Base-by-base conservation (phyloP, 2,888 invertebrate species). In the Latrodectus hesperus region DNA sequence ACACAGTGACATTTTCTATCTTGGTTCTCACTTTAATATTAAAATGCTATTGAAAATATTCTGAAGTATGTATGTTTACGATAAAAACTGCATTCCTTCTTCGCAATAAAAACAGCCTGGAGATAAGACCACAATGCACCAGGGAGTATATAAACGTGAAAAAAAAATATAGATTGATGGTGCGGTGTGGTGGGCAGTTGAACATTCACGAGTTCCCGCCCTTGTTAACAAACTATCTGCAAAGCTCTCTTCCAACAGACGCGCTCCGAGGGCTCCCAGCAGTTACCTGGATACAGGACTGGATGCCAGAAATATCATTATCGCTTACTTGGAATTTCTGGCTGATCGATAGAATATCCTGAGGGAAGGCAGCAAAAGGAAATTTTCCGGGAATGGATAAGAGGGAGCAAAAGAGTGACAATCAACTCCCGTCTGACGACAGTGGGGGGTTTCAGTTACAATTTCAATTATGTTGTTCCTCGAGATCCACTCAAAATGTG, bases 231-330 rank as follows among this genome's bases (percentile, higher is more conserved):
- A 60, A 60, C n/a, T n/a, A 60, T 64, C 72, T 22, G 38, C 65
- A 51, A 17, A 74, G 26, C 65, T 80, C 71, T 80, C 67, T 67
- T 65, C 51, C 60, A 26, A 52, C 51, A 74, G 26, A 60, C 71
- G 38, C 26, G 26, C 73, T 68, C 16, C 22, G 60, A n/a, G 76
- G 38, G 64, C 65, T 51, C 26, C 49, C 81, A 73, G n/a, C 22
- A 80, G 55, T 71, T 72, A 80, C 80, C 80, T 80, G 74, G 51
- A 52, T 60, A 10, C 16, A 12, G 60, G 51, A 51, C 12, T 49
- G 68, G 75, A 75, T 60, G 10, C 60, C 60, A 16, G 60, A 82
- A 82, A 82, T 82, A 82, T 82, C 82, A 82, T 82, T 82, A 82
- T 74, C 81, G 81, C 72, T 81, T 67, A 72, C 82, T 52, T 70